Percentiles rank a stretch among this genome's conserved stretches.
phyloP scores from a whole-genome alignment of 2,888 invertebrate species.

The Notocelia uddmanniana region DNA sequence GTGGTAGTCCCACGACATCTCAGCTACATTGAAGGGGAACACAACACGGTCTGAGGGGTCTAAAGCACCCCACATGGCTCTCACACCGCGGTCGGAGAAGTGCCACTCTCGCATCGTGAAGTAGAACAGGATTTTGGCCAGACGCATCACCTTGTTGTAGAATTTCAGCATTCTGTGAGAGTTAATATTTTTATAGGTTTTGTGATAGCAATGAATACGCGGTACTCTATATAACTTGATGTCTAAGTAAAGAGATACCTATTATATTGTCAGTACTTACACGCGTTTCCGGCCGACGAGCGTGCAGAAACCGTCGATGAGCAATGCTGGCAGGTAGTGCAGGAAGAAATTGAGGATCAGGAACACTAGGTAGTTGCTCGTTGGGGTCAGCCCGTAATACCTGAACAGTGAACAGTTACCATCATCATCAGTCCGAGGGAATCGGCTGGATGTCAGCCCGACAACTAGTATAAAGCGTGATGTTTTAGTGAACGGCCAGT shows the following conservation, averaged over 20 bases:
- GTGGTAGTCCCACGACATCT: slow-evolving; percentile 90
- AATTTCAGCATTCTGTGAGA: slow-evolving; percentile 89
- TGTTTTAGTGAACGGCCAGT: too few relatives aligned
- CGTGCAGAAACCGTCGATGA: slow-evolving; percentile 84
- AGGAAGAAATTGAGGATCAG: slow-evolving; percentile 88
- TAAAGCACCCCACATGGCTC: slow-evolving; percentile 85
- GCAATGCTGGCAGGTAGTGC: slow-evolving; percentile 88
- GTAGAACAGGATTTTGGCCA: slow-evolving; percentile 90
- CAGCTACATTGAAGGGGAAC: slow-evolving; percentile 90
- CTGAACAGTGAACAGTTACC: slow-evolving; percentile 53
- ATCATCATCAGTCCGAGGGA: neutral
- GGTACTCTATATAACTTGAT: too few relatives aligned
- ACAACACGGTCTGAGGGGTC: slow-evolving; percentile 85
- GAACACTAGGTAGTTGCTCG: slow-evolving; percentile 85
- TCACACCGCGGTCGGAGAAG: slow-evolving; percentile 88
- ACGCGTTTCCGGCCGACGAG: slow-evolving; percentile 86
- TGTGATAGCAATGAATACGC: too few relatives aligned
- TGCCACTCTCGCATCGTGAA: slow-evolving; percentile 93
- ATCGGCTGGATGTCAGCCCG: neutral
- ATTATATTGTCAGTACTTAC: slow-evolving; percentile 72
- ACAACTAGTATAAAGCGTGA: too few relatives aligned
- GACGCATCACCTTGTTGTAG: slow-evolving; percentile 91
- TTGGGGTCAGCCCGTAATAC: slow-evolving; percentile 88
- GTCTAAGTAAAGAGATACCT: too few relatives aligned
- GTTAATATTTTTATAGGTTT: neutral